phyloP scores from a whole-genome alignment of 2,888 invertebrate genomes.

The Hecatera dysodea region DNA sequence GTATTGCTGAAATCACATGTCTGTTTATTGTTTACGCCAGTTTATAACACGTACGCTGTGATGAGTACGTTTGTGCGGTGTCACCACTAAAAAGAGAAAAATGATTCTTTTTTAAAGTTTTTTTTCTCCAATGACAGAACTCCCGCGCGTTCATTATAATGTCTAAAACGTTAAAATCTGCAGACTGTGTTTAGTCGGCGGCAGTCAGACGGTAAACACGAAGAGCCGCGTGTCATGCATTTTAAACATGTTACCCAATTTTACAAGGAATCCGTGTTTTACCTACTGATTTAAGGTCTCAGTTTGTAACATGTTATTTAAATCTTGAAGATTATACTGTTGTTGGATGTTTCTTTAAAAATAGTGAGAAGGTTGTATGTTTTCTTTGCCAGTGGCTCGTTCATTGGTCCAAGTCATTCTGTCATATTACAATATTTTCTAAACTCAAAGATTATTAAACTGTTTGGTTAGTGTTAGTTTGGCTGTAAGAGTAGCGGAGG shows the following conservation, averaged over 20 bases:
- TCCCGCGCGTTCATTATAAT: constrained; percentile 2
- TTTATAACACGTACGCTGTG: no score
- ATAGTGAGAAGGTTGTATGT: neutral
- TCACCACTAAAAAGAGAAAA: no score
- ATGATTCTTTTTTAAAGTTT: no score
- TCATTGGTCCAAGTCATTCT: neutral
- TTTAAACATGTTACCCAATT: constrained; percentile 69
- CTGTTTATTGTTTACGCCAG: no score
- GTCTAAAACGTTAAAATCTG: constrained; percentile 33
- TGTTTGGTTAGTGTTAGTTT: no score
- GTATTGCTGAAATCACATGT: no score
- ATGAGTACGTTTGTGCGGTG: no score
- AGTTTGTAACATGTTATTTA: constrained; percentile 15
- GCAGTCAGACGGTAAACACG: constrained; percentile 58
- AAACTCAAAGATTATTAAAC: neutral
- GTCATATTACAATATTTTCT: neutral
- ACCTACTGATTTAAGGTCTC: constrained; percentile 46
- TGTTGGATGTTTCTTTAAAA: constrained; percentile 17
- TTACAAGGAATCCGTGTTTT: constrained; percentile 50
- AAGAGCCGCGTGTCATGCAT: constrained; percentile 64
- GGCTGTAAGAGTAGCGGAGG: no score
- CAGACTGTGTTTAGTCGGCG: constrained; percentile 24
- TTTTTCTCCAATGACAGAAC: neutral
- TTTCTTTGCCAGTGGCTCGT: neutral
- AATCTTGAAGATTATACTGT: constrained; percentile 6